A percentile compares a stretch with the other conserved stretches of the same genome.
Evolutionary conservation across 2,797 vertebrate species (phyloP).

Genomic region (Eutrigla gurnardus): DNA sequence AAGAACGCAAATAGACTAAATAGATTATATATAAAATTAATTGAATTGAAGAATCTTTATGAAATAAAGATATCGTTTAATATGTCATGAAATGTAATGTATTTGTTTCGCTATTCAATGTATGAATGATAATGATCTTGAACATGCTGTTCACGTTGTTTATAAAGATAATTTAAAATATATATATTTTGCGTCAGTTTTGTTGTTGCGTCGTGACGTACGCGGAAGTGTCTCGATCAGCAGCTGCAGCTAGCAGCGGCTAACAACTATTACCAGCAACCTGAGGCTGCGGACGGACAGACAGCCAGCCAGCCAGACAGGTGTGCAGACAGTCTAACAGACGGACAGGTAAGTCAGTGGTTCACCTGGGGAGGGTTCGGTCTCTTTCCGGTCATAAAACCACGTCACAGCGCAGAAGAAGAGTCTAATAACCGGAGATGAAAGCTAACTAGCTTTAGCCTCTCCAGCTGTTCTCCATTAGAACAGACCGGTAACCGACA

Average conservation of each 20-base stretch:
- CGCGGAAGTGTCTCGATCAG: conserved; percentile 21
- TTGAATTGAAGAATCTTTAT: background rate
- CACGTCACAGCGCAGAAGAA: background rate
- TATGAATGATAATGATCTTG: background rate
- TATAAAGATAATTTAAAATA: background rate
- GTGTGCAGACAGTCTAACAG: background rate
- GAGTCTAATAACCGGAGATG: background rate
- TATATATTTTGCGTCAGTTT: background rate
- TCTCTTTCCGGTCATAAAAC: background rate
- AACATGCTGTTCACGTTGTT: background rate
- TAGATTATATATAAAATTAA: background rate
- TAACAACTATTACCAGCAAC: conserved; percentile 5
- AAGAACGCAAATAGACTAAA: background rate
- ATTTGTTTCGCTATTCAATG: background rate
- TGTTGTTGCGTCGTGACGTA: conserved; percentile 33
- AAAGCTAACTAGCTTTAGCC: conserved; percentile 28
- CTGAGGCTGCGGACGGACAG: conserved; percentile 8
- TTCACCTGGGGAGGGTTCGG: background rate
- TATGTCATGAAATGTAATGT: background rate
- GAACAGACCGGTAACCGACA: no score
- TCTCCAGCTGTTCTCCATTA: conserved; percentile 4
- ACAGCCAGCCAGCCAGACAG: conserved; percentile 28
- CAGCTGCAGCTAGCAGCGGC: conserved; percentile 40
- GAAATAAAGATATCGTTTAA: background rate
- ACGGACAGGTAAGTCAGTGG: conserved; percentile 40